Evolutionary conservation across 2,113 vertebrate genomes (phyloP).

Genomic region (Azemiops feae): DNA sequence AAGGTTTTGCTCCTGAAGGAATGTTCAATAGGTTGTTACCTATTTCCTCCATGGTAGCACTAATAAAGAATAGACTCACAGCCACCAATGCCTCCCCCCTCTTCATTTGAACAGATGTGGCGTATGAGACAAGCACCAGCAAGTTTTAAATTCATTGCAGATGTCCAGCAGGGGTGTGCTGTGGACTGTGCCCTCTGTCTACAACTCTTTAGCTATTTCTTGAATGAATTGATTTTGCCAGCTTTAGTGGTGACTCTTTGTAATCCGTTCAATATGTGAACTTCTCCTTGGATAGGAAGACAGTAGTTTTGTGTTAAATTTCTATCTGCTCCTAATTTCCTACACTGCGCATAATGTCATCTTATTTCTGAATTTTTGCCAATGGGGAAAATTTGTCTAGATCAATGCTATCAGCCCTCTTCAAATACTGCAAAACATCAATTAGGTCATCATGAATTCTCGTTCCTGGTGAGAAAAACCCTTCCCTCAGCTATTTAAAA

Average conservation of each 20-base stretch:
- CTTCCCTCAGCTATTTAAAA: conserved; percentile 55
- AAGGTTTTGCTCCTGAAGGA: not conserved
- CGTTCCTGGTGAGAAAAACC: conserved; percentile 51
- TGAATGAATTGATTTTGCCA: conserved; percentile 55
- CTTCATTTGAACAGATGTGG: not conserved
- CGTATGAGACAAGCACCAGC: not conserved
- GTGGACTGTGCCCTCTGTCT: conserved; percentile 11
- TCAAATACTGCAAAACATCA: conserved; percentile 46
- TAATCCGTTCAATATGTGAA: conserved; percentile 60
- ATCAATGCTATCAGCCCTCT: conserved; percentile 49
- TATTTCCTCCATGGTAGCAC: not conserved
- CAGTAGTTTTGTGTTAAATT: conserved; percentile 51
- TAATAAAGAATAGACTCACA: not conserved
- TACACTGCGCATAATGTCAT: conserved; percentile 57
- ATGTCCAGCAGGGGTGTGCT: not conserved
- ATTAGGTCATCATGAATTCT: conserved; percentile 44
- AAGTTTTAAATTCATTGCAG: not conserved
- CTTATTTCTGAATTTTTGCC: conserved; percentile 51
- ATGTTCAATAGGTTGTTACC: not conserved
- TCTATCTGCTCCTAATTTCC: conserved; percentile 66
- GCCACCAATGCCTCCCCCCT: not conserved
- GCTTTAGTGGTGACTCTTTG: conserved; percentile 41
- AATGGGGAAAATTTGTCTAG: conserved; percentile 55
- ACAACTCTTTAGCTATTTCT: conserved; percentile 47
- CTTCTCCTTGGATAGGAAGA: conserved; percentile 56